A percentile compares a stretch with the other conserved stretches of the same genome.
phyloP scores from a whole-genome alignment of 1,140 invertebrate species.

The Tenebrio molitor region DNA sequence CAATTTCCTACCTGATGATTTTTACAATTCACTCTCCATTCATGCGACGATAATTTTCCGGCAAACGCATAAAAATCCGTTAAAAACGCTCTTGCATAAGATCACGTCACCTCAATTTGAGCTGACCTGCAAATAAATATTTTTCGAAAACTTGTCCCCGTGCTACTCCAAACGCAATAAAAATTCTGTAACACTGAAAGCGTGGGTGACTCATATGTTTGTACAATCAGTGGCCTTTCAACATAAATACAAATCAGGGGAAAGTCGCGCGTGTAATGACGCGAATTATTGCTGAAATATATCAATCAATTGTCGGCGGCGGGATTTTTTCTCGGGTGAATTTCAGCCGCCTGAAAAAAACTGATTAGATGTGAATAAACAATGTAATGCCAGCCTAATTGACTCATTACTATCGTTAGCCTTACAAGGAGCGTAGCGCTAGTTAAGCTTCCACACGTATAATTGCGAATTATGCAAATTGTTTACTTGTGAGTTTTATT shows the following conservation, averaged over 20 bases:
- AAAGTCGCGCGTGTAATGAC: constrained; percentile 42
- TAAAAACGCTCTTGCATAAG: constrained; percentile 17
- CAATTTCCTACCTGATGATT: background rate
- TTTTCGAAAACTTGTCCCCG: constrained; percentile 45
- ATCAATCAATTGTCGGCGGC: constrained; percentile 47
- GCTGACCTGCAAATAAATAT: constrained; percentile 36
- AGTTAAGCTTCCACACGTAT: constrained; percentile 40
- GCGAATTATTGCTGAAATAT: constrained; percentile 49
- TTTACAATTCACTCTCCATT: constrained; percentile 15
- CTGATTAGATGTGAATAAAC: constrained; percentile 25
- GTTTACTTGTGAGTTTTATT: constrained; percentile 21
- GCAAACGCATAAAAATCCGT: constrained; percentile 13
- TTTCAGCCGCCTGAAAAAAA: constrained; percentile 22
- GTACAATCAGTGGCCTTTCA: constrained; percentile 54
- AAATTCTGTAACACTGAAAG: constrained; percentile 46
- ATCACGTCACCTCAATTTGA: constrained; percentile 4
- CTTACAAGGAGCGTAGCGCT: constrained; percentile 33
- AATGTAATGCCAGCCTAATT: constrained; percentile 35
- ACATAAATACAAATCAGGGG: constrained; percentile 54
- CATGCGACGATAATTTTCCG: constrained; percentile 9
- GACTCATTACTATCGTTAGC: constrained; percentile 44
- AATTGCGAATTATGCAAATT: constrained; percentile 44
- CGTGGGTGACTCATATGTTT: constrained; percentile 55
- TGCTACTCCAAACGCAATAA: constrained; percentile 46
- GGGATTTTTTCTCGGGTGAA: constrained; percentile 2